Conservation (phyloP, 1,140 invertebrate species). For the Meloidogyne hapla region DNA sequence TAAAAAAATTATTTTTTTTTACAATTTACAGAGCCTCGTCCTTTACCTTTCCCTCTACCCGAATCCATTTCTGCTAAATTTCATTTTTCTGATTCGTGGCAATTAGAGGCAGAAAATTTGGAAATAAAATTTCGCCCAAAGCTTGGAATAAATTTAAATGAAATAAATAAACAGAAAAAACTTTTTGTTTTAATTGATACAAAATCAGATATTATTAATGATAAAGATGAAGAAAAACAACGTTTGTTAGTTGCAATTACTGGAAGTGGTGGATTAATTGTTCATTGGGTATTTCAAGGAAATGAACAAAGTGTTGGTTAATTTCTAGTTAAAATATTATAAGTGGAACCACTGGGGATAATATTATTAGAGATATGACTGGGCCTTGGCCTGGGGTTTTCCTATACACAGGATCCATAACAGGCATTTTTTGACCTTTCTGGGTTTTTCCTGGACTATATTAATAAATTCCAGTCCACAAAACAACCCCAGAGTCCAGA, state of each 20-base stretch:
- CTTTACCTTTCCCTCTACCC: conserved; percentile 15
- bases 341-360: too few species aligned
- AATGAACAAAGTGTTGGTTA: conserved; percentile 74
- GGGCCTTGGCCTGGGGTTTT: too few species aligned
- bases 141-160: background rate
- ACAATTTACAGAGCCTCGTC: conserved; percentile 7
- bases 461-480: too few species aligned
- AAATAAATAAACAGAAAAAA: conserved; percentile 69
- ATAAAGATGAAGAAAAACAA: background rate
- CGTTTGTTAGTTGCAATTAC: conserved; percentile 65
- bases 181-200: conserved; percentile 68
- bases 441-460: too few species aligned
- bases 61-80: background rate
- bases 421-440: too few species aligned
- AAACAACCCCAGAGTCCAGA: too few species aligned
- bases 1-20: background rate
- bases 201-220: conserved; percentile 21
- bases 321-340: too few species aligned
- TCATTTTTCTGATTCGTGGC: conserved; percentile 43
- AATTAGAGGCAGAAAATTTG: conserved; percentile 87
- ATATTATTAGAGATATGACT: too few species aligned
- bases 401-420: too few species aligned
- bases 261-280: conserved; percentile 76
- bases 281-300: conserved; percentile 79
- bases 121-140: conserved; percentile 76